These are phyloP conservation scores for Aurelia coerulea DNA, from an alignment of 30 jellyfish, hydroid and myxozoan genomes.

Conservation along the genomic window DNA sequence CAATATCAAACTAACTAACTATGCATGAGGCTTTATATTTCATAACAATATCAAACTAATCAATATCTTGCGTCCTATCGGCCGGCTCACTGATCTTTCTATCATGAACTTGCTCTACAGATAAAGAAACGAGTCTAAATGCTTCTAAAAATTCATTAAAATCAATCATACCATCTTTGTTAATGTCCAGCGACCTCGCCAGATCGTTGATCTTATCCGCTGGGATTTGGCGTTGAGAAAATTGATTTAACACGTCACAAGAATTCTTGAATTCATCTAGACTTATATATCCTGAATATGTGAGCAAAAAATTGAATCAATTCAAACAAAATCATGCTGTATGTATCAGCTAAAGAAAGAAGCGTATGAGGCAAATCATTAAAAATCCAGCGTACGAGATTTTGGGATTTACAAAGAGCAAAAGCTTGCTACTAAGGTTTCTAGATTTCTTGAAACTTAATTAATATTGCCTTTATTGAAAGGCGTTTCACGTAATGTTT, in stretches of 20 bases:
- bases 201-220: constrained; percentile 55
- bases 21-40: too few species aligned
- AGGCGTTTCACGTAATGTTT: too few species aligned
- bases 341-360: too few species aligned
- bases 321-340: too few species aligned
- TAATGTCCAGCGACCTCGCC: constrained; percentile 75
- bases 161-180: constrained; percentile 79
- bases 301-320: neutral
- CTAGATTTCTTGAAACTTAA: too few species aligned
- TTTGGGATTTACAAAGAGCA: too few species aligned
- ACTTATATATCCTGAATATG: constrained; percentile 66
- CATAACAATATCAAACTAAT: too few species aligned
- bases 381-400: too few species aligned
- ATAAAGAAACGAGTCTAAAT: constrained; percentile 69
- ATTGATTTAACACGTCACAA: constrained; percentile 70
- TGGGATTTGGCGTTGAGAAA: constrained; percentile 58
- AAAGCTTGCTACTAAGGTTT: too few species aligned
- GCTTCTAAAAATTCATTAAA: constrained; percentile 85
- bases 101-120: constrained; percentile 29
- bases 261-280: constrained; percentile 70
- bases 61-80: neutral
- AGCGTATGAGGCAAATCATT: too few species aligned
- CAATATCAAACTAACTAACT: too few species aligned
- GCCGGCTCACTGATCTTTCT: neutral
- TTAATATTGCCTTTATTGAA: too few species aligned